Percentiles rank a stretch among this genome's conserved stretches.
Evolutionary conservation across 1,140 invertebrate species (phyloP).

Genomic region (Phthorimaea operculella): DNA sequence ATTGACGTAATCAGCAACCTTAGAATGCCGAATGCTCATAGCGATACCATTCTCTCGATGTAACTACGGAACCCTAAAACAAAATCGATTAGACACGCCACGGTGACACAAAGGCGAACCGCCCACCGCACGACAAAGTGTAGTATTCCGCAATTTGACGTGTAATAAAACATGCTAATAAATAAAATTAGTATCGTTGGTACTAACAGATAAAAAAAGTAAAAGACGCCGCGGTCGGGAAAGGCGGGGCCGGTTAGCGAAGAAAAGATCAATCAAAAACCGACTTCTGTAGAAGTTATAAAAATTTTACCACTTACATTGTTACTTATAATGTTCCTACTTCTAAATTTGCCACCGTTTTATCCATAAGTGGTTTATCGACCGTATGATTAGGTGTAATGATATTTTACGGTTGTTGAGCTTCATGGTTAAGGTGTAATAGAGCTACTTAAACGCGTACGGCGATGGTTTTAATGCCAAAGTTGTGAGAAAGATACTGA

Average conservation of each 20-base stretch:
- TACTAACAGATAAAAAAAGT: slow-evolving; percentile 16
- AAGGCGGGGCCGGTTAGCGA: slow-evolving; percentile 17
- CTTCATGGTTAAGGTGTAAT: neutral
- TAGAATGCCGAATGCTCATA: no score
- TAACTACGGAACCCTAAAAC: slow-evolving; percentile 17
- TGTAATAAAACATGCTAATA: slow-evolving; percentile 48
- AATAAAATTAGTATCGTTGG: slow-evolving; percentile 56
- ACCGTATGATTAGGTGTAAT: slow-evolving; percentile 18
- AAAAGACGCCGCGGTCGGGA: slow-evolving; percentile 21
- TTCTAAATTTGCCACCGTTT: no score
- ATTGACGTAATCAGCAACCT: no score
- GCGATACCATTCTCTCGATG: no score
- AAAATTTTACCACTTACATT: slow-evolving; percentile 8
- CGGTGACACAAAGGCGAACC: slow-evolving; percentile 25
- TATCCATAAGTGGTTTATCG: slow-evolving; percentile 16
- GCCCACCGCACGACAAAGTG: slow-evolving; percentile 28
- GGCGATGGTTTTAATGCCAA: neutral
- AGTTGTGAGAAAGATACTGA: neutral
- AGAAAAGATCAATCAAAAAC: neutral
- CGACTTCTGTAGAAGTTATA: neutral
- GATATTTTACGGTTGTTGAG: slow-evolving; percentile 6
- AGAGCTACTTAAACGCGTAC: neutral
- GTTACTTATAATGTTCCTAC: neutral
- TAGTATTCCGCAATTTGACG: slow-evolving; percentile 45
- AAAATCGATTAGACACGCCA: slow-evolving; percentile 33